These are phyloP conservation scores for Pachypeltis micranthus DNA, from an alignment of 1,140 invertebrate species.

Conservation along the genomic window DNA sequence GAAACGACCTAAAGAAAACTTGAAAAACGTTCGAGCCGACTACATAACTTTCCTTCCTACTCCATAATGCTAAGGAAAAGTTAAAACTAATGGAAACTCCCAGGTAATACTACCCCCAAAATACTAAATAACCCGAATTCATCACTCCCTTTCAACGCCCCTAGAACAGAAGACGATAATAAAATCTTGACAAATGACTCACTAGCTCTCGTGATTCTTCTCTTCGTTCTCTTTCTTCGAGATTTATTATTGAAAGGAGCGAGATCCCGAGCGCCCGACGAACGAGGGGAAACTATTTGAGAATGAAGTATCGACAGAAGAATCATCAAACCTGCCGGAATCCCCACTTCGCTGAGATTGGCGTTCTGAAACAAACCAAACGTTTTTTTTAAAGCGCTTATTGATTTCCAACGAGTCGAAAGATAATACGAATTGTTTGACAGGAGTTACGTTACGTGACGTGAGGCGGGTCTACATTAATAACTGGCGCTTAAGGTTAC, in stretches of 20 bases:
- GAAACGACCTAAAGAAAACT: too few species aligned
- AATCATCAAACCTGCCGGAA: slow-evolving; percentile 68
- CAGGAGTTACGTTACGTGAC: too few species aligned
- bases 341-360: slow-evolving; percentile 50
- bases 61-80: too few species aligned
- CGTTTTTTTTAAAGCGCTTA: too few species aligned
- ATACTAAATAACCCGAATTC: not conserved
- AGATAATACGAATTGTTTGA: too few species aligned
- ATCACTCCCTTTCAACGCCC: not conserved
- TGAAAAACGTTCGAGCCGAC: too few species aligned
- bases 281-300: slow-evolving; percentile 71
- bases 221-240: slow-evolving; percentile 29
- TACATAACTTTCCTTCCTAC: too few species aligned
- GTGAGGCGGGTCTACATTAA: too few species aligned
- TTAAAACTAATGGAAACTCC: too few species aligned
- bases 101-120: too few species aligned
- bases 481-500: too few species aligned
- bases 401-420: too few species aligned
- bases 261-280: slow-evolving; percentile 24
- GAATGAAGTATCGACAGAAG: slow-evolving; percentile 76
- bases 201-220: slow-evolving; percentile 14
- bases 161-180: not conserved
- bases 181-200: not conserved
- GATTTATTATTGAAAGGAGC: slow-evolving; percentile 18
- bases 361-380: slow-evolving; percentile 40